phyloP scores from a whole-genome alignment of 2,797 vertebrate species.

The Chrysocyon brachyurus region DNA sequence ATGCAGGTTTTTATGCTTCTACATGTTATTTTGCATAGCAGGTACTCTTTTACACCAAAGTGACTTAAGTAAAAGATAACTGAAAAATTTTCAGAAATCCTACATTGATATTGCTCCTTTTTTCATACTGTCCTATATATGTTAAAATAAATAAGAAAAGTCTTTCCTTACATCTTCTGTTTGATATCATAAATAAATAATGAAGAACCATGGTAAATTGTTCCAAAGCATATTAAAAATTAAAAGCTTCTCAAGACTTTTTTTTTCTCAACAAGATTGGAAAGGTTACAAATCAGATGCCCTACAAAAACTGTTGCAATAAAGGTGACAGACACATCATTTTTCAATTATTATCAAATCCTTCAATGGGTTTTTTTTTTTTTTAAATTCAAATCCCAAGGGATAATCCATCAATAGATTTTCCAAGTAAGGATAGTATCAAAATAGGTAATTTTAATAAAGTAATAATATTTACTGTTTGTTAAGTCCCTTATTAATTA shows the following conservation, averaged over 20 bases:
- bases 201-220: conserved; percentile 55
- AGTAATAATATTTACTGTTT: conserved; percentile 2
- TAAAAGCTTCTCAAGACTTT: conserved; percentile 55
- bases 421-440: not conserved
- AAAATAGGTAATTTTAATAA: not conserved
- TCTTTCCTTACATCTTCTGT: conserved; percentile 29
- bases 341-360: conserved; percentile 52
- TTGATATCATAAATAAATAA: conserved; percentile 71
- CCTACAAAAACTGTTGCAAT: conserved; percentile 35
- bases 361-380: not conserved
- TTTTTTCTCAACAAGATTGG: not conserved
- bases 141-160: conserved; percentile 42
- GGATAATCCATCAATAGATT: not conserved
- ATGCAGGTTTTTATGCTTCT: not conserved
- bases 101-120: not conserved
- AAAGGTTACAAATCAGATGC: conserved; percentile 54
- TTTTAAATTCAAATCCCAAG: not conserved
- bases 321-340: not conserved
- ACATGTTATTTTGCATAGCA: not conserved
- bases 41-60: not conserved
- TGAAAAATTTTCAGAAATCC: conserved; percentile 14
- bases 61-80: not conserved
- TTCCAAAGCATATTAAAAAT: conserved; percentile 76
- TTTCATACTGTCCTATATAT: not conserved
- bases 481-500: not conserved